Conservation (phyloP, 2,888 invertebrate species). For the Cloeon dipterum region DNA sequence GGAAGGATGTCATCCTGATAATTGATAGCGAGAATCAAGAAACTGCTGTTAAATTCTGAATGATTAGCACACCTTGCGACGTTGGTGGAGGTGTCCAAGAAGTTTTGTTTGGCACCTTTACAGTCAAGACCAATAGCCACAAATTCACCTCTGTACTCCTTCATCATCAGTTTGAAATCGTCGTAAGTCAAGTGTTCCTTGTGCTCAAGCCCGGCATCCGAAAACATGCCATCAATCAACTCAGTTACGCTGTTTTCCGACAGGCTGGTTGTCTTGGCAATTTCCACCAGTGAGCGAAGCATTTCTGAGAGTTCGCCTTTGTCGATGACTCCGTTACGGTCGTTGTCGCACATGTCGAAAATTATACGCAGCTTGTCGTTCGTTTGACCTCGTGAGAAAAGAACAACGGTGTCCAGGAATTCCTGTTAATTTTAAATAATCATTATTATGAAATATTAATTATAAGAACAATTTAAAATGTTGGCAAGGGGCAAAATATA, state of each 20-base stretch:
- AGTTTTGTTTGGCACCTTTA: slow-evolving; percentile 88
- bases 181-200: slow-evolving; percentile 76
- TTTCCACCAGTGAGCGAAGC: slow-evolving; percentile 78
- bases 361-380: slow-evolving; percentile 85
- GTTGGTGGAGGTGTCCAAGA: slow-evolving; percentile 81
- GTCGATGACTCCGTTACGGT: slow-evolving; percentile 82
- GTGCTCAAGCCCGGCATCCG: slow-evolving; percentile 72
- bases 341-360: slow-evolving; percentile 94
- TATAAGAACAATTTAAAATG: no score
- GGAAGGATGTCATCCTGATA: slow-evolving; percentile 73
- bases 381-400: slow-evolving; percentile 79
- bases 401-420: slow-evolving; percentile 78
- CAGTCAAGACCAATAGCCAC: slow-evolving; percentile 86
- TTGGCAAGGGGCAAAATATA: no score
- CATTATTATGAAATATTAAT: neutral
- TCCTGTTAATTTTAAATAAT: slow-evolving; percentile 38
- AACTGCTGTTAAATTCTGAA: neutral
- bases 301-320: slow-evolving; percentile 84
- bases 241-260: slow-evolving; percentile 80
- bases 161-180: slow-evolving; percentile 90
- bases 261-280: slow-evolving; percentile 73
- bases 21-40: neutral
- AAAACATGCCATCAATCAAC: slow-evolving; percentile 84
- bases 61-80: slow-evolving; percentile 30
- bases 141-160: slow-evolving; percentile 86